Conservation (phyloP, 2,797 vertebrate genomes). For the Cirrhinus mrigala region DNA sequence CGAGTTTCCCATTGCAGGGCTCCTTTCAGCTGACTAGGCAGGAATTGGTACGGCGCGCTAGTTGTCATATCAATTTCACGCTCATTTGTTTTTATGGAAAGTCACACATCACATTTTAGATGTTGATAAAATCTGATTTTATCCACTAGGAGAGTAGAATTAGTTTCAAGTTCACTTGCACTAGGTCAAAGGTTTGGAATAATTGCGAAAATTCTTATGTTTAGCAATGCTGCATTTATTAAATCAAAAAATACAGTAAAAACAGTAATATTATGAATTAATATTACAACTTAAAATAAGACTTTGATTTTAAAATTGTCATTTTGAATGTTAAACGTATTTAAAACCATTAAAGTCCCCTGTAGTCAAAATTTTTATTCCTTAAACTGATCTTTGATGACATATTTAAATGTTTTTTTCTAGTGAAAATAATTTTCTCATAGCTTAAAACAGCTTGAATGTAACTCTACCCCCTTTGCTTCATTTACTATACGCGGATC, state of each 20-base stretch:
- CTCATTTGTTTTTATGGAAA: conserved; percentile 28
- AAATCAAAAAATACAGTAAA: background rate
- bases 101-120: background rate
- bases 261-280: background rate
- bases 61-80: conserved; percentile 31
- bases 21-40: background rate
- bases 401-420: too few species aligned
- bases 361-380: too few species aligned
- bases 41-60: background rate
- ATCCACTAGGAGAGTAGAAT: background rate
- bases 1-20: conserved; percentile 50
- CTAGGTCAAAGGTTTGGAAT: too few species aligned
- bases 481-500: too few species aligned
- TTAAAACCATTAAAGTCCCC: too few species aligned
- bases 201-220: too few species aligned
- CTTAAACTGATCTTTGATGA: too few species aligned
- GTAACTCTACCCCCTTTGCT: too few species aligned
- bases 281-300: background rate
- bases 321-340: too few species aligned
- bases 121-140: background rate
- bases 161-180: background rate
- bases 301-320: background rate
- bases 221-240: background rate
- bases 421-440: too few species aligned
- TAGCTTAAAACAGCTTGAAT: too few species aligned